Conservation (phyloP, 1,140 invertebrate genomes). For the Steinernema feltiae region DNA sequence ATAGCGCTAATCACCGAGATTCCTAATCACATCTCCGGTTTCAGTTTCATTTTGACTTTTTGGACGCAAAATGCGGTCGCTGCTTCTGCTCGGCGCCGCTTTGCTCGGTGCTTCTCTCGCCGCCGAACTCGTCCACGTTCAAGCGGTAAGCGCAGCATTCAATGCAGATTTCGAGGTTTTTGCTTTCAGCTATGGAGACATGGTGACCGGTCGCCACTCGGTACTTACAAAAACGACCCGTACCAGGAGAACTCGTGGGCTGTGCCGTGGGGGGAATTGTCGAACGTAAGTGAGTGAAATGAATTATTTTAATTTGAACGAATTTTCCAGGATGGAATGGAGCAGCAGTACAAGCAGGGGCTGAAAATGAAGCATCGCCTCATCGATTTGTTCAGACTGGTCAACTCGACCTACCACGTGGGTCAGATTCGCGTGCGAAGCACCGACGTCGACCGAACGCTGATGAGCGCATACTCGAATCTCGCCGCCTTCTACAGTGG, state of each 20-base stretch:
- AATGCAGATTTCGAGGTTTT: background rate
- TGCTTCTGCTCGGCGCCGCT: background rate
- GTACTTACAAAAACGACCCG: conserved; percentile 1
- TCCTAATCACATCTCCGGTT: too few species aligned
- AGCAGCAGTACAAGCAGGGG: conserved; percentile 16
- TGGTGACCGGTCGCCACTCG: background rate
- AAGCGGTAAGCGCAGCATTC: background rate
- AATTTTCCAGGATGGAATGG: conserved; percentile 17
- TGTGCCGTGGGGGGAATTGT: background rate
- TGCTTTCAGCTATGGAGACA: background rate
- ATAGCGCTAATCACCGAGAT: background rate
- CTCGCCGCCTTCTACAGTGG: conserved; percentile 19
- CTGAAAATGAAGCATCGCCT: background rate
- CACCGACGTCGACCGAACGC: conserved; percentile 27
- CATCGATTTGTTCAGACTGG: background rate
- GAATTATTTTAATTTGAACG: background rate
- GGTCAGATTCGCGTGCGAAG: conserved; percentile 20
- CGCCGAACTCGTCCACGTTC: background rate
- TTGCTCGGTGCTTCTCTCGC: background rate
- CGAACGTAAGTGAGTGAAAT: background rate
- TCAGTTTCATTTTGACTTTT: background rate
- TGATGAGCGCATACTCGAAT: conserved; percentile 20
- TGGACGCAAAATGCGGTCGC: background rate
- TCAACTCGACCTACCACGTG: conserved; percentile 8
- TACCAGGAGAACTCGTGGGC: background rate